Evolutionary conservation across 2,113 vertebrate species (phyloP), one percentile per base, ranked within the genome.

Genomic region (Xenus cinereus): DNA sequence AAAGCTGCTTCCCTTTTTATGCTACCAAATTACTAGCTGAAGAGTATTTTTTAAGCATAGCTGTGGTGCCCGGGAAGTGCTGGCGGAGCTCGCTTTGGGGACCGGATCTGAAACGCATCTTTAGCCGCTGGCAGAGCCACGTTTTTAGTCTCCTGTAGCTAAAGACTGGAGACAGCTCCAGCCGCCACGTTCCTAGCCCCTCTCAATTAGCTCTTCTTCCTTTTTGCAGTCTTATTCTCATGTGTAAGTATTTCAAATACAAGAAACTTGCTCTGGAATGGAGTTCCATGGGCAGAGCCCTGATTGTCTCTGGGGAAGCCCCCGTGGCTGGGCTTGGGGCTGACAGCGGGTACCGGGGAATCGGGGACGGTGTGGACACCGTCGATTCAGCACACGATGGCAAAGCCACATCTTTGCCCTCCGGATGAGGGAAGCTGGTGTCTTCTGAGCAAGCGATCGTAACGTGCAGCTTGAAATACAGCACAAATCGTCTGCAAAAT

Each of bases 401-500:
- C 89, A 84, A 82, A 82, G 67, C 43, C 77, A 53, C 77, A 24
- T 43, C 67, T 90, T 73, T 94, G 48, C 57, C 39, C 71, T 87
- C 62, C 72, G 64, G 10, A 39, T 22, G 53, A 75, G 23, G 66
- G 43, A 68, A 68, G 45, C 76, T 69, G 66, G 33, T 37, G 46
- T 46, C 71, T 91, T 87, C 62, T 60, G 66, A 91, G 62, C 89
- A 64, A 68, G 27, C 10, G 35, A 72, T 60, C 50, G 37, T 87
- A 82, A 63, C 12, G 4, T 71, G 81, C 39, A 64, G 66, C 57
- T 82, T 82, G 76, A 94, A 94, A 68, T 84, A 28, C 26, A 46
- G 74, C 69, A 84, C 48, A 87, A 76, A 82, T 89, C 14, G 3
- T 46, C 51, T 87, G 77, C 87, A 94, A 96, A 91, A 95, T 86